Base-by-base conservation (phyloP, 64 coral and sea anemone genomes). In the Dendrophyllia cribrosa region DNA sequence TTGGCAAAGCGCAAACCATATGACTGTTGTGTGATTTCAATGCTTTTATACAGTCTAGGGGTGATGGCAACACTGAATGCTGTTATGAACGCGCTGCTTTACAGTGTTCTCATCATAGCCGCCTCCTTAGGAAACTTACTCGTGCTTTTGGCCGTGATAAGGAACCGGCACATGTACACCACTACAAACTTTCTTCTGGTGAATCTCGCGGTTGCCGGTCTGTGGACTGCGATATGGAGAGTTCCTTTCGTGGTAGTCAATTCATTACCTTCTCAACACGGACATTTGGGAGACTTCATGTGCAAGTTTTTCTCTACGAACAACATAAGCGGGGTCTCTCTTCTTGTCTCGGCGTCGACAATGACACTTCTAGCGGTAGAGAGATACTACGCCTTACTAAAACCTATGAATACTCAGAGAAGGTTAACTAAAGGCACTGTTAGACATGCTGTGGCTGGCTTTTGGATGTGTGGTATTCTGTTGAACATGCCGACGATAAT, bases 171-270 rank as follows among this genome's bases (percentile, higher is more conserved):
- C 49, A 53, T 92, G 71, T 72, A 92, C 50, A 87, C 91, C 7
- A 92, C 82, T 11, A 92, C 91, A 2, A 92, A 92, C 59, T 92
- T 82, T 48, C 72, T 92, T 20, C 47, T 92, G 22, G 82, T 68
- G 9, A 92, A 92, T 60, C 69, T 92, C 14, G 81, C 91, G 6
- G 81, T 87, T 6, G 91, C 82, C 7, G 83, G 86, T 73, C 51
- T 87, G 51, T 69, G 86, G 59, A 93, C 44, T 14, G 34, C 86
- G 52, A 50, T 87, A 34, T 87, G 71, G 71, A 77, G 74, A 16
- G 56, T 87, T 68, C 91, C 82, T 53, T 83, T 72, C 44, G 63
- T 78, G 62, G 73, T 93, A 7, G 10, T 78, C 70, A 87, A 9
- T 50, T 51, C 51, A 67, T 46, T 69, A 19, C 22, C 50, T 56